phyloP scores from a whole-genome alignment of 2,888 invertebrate genomes.

The Aspidiotus destructor region DNA sequence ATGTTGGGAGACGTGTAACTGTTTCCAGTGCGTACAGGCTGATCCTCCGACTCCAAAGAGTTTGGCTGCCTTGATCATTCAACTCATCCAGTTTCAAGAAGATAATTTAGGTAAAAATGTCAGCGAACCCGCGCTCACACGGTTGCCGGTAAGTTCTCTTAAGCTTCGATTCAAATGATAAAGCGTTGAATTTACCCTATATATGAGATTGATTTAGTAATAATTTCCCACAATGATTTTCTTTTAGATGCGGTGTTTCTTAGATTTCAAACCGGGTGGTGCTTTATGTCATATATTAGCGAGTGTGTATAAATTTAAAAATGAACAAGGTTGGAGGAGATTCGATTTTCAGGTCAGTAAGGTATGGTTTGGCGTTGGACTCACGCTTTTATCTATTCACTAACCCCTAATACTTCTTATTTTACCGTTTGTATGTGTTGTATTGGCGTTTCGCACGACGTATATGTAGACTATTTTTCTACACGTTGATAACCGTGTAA shows the following conservation, averaged over 20 bases:
- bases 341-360: slow-evolving; percentile 84
- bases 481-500: slow-evolving; percentile 13
- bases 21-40: slow-evolving; percentile 68
- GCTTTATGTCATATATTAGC: slow-evolving; percentile 86
- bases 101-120: slow-evolving; percentile 90
- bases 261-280: slow-evolving; percentile 91
- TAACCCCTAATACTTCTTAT: slow-evolving; percentile 35
- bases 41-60: slow-evolving; percentile 92
- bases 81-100: slow-evolving; percentile 92
- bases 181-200: slow-evolving; percentile 1
- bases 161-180: neutral
- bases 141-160: slow-evolving; percentile 62
- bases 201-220: neutral
- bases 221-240: neutral
- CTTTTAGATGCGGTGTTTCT: slow-evolving; percentile 80
- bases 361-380: slow-evolving; percentile 47
- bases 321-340: slow-evolving; percentile 90
- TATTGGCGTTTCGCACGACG: slow-evolving; percentile 27
- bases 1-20: neutral
- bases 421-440: slow-evolving; percentile 23
- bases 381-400: slow-evolving; percentile 36
- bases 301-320: slow-evolving; percentile 89
- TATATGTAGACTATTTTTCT: slow-evolving; percentile 18
- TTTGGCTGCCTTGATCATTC: slow-evolving; percentile 70
- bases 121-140: slow-evolving; percentile 74